These are phyloP conservation scores for Plebejus anna DNA, from an alignment of 2,888 invertebrate genomes.

Conservation along the genomic window DNA sequence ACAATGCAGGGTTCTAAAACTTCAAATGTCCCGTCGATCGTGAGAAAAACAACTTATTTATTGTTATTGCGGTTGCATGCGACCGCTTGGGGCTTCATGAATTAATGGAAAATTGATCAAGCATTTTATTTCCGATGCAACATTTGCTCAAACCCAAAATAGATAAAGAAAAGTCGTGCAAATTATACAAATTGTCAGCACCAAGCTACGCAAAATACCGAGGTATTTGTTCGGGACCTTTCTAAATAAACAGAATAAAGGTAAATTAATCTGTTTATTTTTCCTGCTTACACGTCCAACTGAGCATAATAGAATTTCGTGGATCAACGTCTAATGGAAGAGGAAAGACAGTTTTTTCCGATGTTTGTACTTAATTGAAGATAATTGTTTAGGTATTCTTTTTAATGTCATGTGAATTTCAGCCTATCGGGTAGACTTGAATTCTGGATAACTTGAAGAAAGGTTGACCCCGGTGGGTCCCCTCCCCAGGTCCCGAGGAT, in stretches of 20 bases:
- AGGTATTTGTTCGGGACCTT: not conserved
- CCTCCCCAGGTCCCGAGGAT: no score
- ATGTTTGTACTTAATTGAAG: no score
- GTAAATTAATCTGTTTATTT: constrained; percentile 20
- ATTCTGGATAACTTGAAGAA: no score
- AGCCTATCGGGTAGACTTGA: no score
- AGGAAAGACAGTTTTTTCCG: no score
- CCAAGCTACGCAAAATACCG: not conserved
- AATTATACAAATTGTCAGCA: not conserved
- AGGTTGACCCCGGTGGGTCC: no score
- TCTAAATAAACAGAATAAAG: constrained; percentile 14
- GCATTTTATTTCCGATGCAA: not conserved
- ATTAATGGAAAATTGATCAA: not conserved
- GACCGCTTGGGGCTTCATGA: no score
- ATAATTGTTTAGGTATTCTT: no score
- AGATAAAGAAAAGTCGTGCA: not conserved
- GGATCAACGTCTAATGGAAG: not conserved
- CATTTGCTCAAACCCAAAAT: not conserved
- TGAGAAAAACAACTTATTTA: no score
- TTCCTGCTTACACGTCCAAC: constrained; percentile 1
- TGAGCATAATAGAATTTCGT: not conserved
- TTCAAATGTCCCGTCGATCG: not conserved
- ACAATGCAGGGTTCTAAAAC: not conserved
- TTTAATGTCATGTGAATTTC: no score
- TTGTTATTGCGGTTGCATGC: no score